Conservation (phyloP, 2,888 invertebrate genomes). For the Brassicogethes aeneus region DNA sequence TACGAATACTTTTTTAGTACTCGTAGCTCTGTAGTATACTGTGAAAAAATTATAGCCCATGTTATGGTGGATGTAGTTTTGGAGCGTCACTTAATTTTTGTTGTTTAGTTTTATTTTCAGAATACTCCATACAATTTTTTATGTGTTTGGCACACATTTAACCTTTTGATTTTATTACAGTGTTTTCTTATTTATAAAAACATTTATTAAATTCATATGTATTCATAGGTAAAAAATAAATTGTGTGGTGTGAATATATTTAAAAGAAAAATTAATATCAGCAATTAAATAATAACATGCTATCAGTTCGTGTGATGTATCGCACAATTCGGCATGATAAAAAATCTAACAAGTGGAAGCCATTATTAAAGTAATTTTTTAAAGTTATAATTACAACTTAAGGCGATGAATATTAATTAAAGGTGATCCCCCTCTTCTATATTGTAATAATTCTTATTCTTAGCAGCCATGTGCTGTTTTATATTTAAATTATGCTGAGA, state of each 20-base stretch:
- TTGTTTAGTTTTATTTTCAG: no score
- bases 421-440: constrained; percentile 5
- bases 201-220: no score
- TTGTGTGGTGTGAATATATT: background rate
- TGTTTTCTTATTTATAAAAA: no score
- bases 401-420: constrained; percentile 12
- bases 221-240: no score
- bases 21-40: no score
- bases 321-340: background rate
- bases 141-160: no score
- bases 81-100: no score
- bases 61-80: no score
- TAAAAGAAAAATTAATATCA: background rate
- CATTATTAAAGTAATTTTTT: constrained; percentile 12
- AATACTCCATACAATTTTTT: no score
- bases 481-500: constrained; percentile 18
- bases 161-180: no score
- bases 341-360: background rate
- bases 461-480: constrained; percentile 15
- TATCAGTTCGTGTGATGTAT: background rate
- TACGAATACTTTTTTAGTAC: no score
- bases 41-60: no score
- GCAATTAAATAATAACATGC: background rate
- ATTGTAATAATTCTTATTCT: constrained; percentile 13
- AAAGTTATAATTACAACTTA: constrained; percentile 15